A percentile compares a stretch with the other conserved stretches of the same genome.
Evolutionary conservation across 2,888 invertebrate genomes (phyloP).

Genomic region (Cheilosia variabilis): DNA sequence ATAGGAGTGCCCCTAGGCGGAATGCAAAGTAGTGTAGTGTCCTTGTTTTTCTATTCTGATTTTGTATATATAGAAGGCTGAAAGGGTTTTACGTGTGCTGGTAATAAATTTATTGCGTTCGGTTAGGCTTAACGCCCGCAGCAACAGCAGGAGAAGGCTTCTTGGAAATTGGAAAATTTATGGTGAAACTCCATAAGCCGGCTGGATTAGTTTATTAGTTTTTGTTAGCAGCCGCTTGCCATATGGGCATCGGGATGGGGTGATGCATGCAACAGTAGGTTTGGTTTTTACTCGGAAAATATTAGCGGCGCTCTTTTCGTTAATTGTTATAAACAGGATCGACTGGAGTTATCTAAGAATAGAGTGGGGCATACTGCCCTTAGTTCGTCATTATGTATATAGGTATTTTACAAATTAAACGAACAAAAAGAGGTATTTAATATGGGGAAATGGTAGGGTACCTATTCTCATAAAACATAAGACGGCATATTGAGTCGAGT

Average conservation of each 20-base stretch:
- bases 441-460: too few relatives aligned
- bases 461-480: too few relatives aligned
- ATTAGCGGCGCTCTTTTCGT: too few relatives aligned
- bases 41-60: constrained; percentile 49
- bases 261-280: not conserved
- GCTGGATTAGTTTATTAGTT: constrained; percentile 56
- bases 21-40: constrained; percentile 38
- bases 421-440: too few relatives aligned
- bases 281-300: not conserved
- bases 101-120: constrained; percentile 67
- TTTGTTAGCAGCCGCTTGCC: not conserved
- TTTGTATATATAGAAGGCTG: constrained; percentile 27
- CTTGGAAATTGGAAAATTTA: constrained; percentile 61
- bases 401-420: too few relatives aligned
- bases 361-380: too few relatives aligned
- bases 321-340: too few relatives aligned
- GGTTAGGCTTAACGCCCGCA: constrained; percentile 29
- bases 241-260: too few relatives aligned
- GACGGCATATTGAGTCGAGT: too few relatives aligned
- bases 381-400: too few relatives aligned
- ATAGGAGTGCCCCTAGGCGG: not conserved
- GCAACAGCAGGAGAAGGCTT: constrained; percentile 10
- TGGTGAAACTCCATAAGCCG: constrained; percentile 56
- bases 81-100: constrained; percentile 46
- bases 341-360: too few relatives aligned